Percentiles rank a stretch among this genome's conserved stretches.
Conservation (phyloP, 1,140 invertebrate species). For the Pogonognathellus flavescens region DNA sequence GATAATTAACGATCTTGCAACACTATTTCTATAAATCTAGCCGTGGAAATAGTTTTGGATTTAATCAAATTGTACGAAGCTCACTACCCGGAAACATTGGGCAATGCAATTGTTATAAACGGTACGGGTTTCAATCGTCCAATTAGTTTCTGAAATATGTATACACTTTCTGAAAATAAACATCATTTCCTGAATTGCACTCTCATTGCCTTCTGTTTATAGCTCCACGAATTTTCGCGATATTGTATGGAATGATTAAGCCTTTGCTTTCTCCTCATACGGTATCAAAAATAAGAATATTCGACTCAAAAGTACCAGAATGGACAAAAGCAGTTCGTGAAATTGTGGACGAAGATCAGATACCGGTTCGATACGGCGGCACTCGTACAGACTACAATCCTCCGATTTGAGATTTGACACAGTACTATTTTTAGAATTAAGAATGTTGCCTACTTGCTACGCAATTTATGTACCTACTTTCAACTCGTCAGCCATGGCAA, state of each 20-base stretch:
- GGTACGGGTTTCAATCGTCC: background rate
- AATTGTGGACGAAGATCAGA: conserved; percentile 36
- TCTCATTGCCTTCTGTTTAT: background rate
- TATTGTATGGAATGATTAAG: conserved; percentile 50
- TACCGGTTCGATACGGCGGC: conserved; percentile 46
- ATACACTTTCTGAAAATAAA: too few species aligned
- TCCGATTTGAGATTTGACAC: background rate
- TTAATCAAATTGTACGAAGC: conserved; percentile 53
- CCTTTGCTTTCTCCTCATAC: conserved; percentile 44
- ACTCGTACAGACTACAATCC: background rate
- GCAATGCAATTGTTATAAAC: conserved; percentile 51
- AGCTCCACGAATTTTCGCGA: conserved; percentile 54
- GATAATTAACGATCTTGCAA: conserved; percentile 6
- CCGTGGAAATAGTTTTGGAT: conserved; percentile 41
- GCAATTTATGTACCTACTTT: too few species aligned
- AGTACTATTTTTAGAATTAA: too few species aligned
- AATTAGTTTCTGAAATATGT: background rate
- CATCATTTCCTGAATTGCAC: background rate
- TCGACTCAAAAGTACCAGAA: conserved; percentile 50
- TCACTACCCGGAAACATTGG: conserved; percentile 54
- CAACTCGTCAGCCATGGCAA: too few species aligned
- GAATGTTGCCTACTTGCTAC: too few species aligned
- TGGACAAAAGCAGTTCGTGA: conserved; percentile 54
- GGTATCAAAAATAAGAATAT: conserved; percentile 49
- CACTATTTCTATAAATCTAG: conserved; percentile 2